Evolutionary conservation across 64 coral and sea anemone species (phyloP), one percentile per base, ranked within the genome.

Genomic region (Dendrophyllia cribrosa): DNA sequence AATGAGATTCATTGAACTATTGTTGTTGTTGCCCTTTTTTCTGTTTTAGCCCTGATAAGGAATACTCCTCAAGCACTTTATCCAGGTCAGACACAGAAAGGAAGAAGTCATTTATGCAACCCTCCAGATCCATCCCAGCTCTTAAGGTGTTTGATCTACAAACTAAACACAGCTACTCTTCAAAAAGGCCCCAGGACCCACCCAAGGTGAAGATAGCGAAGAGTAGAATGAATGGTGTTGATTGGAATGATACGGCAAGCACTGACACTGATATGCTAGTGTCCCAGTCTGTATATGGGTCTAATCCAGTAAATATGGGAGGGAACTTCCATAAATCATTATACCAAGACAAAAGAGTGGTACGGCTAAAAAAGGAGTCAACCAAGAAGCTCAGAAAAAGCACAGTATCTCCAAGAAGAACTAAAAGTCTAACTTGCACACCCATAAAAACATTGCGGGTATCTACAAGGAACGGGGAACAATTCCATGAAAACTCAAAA

Each of bases 271-370:
- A 99, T 22, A 88, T 99, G 52, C 59, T 99, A 43, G 76, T 99
- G 8, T 93, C 94, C 4, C 94, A 99, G 59, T 77, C 97, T n/a
- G 96, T 99, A 22, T 99, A 99, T 63, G 97, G 97, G 11, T 13
- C 66, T 13, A 58, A 87, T 60, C 97, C 97, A 44, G 94, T 99
- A 2, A 99, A 99, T 55, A 99, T 99, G 97, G 97, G 97, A 16
- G 97, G 97, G 14, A 55, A 91, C 5, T 78, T 99, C 8, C 97
- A 99, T 58, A 90, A 90, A 51, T 74, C 94, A 43, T 94, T 99
- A 51, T 93, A 88, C 53, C 69, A 89, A 61, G 97, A 99, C 58
- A 91, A 85, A 51, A 99, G 91, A 66, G 92, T 96, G 45, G 70
- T 12, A 14, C 89, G 91, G 55, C 51, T 96, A 59, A 93, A 94